Evolutionary conservation across 2,797 vertebrate species (phyloP), one percentile per base, ranked within the genome.

Genomic region (Lutjanus campechanus): DNA sequence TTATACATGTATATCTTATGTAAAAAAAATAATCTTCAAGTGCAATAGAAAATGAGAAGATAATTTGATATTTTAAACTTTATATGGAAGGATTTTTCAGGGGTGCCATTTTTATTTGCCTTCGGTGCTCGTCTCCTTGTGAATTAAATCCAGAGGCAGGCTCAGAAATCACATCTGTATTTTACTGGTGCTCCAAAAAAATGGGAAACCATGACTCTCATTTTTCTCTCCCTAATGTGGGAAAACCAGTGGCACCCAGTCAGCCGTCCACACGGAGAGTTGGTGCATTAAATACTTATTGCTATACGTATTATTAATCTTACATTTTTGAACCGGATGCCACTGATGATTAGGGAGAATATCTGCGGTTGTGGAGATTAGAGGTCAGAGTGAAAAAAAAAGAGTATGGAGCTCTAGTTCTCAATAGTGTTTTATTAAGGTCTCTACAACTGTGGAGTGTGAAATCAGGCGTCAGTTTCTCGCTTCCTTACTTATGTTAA

Each of bases 31-130:
- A 93, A 95, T 92, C 91, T 95, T 92, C 92, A 96, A 95, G 95
- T 96, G 95, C 95, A 96, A 96, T 96, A 96, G 94, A 95, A 93
- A 94, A 95, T 88, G 77, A 94, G 90, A 94, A 93, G 88, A 93
- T 91, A 88, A 93, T 93, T 92, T 90, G 88, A 91, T 89, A 91
- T 93, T 85, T 87, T 90, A 88, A 93, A 92, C 64, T 74, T 36
- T 89, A 88, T 84, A 87, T 91, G 85, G 83, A 93, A 95, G 90
- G 88, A 90, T 91, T 92, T 89, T 93, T 92, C 90, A 93, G 90
- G 90, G 86, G 91, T 92, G 74, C 87, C 91, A 82, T 92, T 88
- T 91, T 91, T 88, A 79, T 83, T 88, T 88, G 80, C 77, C 76
- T 89, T 91, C 81, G 87, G 89, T 86, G 80, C 89, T 93, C 76